Conservation (phyloP, 2,797 vertebrate species). For the Urophycis tenuis region DNA sequence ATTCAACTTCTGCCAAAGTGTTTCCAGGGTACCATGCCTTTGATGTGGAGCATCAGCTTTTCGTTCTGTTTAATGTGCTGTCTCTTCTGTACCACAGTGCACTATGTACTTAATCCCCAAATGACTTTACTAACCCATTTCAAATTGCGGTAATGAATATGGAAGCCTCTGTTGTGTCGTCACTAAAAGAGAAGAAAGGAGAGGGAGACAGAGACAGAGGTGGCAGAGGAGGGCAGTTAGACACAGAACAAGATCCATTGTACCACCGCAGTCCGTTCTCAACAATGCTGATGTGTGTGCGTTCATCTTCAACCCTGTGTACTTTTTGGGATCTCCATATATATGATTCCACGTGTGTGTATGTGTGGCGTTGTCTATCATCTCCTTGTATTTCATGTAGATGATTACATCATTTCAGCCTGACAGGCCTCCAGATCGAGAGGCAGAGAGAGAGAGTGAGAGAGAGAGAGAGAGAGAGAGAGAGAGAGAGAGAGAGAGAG, state of each 20-base stretch:
- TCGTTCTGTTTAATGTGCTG: slow-evolving; percentile 27
- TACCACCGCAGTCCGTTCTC: neutral
- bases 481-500: no score
- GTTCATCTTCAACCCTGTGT: neutral
- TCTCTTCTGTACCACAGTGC: slow-evolving; percentile 21
- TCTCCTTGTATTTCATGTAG: slow-evolving; percentile 47
- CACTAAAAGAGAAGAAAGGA: neutral
- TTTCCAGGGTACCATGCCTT: slow-evolving; percentile 33
- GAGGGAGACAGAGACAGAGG: neutral
- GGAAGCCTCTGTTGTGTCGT: neutral
- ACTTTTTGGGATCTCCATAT: no score
- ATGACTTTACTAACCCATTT: no score
- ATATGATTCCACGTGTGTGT: neutral
- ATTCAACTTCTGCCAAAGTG: slow-evolving; percentile 45
- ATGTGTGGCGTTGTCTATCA: slow-evolving; percentile 34
- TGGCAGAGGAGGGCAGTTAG: neutral
- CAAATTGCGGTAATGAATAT: no score
- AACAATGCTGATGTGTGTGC: neutral
- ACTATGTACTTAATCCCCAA: no score
- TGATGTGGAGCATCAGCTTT: slow-evolving; percentile 40
- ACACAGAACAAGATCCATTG: neutral
- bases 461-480: slow-evolving; percentile 16
- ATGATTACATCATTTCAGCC: slow-evolving; percentile 54
- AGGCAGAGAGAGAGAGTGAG: slow-evolving; percentile 30
- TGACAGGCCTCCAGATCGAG: slow-evolving; percentile 47